Percentiles rank a stretch among this genome's conserved stretches.
Evolutionary conservation across 1,140 invertebrate species (phyloP).

Genomic region (Episyrphus balteatus): DNA sequence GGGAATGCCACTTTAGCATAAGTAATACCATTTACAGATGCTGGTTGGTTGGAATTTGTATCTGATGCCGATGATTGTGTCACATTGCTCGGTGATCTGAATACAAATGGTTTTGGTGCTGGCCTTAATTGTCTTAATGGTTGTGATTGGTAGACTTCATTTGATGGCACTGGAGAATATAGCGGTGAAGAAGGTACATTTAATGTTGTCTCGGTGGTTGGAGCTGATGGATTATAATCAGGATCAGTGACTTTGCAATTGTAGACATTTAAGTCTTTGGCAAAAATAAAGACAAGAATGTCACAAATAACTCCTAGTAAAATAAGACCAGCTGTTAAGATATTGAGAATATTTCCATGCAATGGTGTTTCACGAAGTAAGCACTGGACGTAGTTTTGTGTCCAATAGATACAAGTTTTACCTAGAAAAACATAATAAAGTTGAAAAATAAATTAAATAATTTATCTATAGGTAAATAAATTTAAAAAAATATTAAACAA

Average conservation of each 20-base stretch:
- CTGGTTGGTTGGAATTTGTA: constrained; percentile 17
- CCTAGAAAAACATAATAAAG: constrained; percentile 12
- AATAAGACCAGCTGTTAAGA: constrained; percentile 25
- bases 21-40: constrained; percentile 23
- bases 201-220: background rate
- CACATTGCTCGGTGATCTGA: constrained; percentile 25
- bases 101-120: constrained; percentile 10
- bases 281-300: constrained; percentile 24
- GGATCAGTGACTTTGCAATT: constrained; percentile 32
- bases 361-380: constrained; percentile 27
- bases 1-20: constrained; percentile 33
- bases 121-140: background rate
- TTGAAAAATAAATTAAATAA: background rate
- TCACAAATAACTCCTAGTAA: constrained; percentile 30
- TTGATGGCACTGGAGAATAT: constrained; percentile 25
- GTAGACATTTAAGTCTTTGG: constrained; percentile 29
- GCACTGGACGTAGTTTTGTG: constrained; percentile 24
- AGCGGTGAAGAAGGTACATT: constrained; percentile 6
- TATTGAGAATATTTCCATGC: constrained; percentile 33
- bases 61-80: constrained; percentile 22
- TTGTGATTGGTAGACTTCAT: constrained; percentile 15
- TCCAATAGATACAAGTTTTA: constrained; percentile 33
- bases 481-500: too few species aligned
- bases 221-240: constrained; percentile 23
- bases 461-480: too few species aligned